phyloP scores from a whole-genome alignment of 2,888 invertebrate genomes.

The Rhaphigaster nebulosa region DNA sequence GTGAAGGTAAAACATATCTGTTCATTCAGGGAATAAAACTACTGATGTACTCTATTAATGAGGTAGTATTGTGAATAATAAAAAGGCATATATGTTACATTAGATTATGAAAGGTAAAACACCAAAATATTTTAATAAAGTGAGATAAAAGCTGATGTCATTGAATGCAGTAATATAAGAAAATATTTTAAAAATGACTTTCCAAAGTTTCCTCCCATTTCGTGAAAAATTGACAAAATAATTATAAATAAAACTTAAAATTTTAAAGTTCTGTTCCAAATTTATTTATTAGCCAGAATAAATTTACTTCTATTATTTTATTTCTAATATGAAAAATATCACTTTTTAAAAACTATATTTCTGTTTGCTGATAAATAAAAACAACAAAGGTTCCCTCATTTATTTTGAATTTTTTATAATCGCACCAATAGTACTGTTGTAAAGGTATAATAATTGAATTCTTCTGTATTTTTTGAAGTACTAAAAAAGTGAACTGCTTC shows the following conservation, averaged over 20 bases:
- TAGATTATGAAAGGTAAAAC: background rate
- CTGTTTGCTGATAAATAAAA: background rate
- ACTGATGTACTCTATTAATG: background rate
- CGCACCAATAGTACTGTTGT: background rate
- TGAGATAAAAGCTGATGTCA: background rate
- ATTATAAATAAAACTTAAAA: background rate
- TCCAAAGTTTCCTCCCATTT: background rate
- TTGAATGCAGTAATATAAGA: background rate
- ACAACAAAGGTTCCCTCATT: background rate
- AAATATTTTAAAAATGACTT: background rate
- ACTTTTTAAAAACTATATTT: background rate
- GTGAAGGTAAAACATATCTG: slow-evolving; percentile 27
- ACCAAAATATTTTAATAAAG: background rate
- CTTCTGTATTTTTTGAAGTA: no score
- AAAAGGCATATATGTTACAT: background rate
- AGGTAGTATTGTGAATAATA: slow-evolving; percentile 3
- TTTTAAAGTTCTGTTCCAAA: background rate
- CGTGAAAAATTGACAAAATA: background rate
- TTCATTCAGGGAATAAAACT: background rate
- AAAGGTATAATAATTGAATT: background rate
- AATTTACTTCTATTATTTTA: background rate
- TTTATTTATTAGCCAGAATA: background rate
- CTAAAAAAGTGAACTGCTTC: no score
- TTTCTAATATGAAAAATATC: background rate
- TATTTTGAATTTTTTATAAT: background rate